phyloP scores from a whole-genome alignment of 2,888 invertebrate species.

The Griposia aprilina region DNA sequence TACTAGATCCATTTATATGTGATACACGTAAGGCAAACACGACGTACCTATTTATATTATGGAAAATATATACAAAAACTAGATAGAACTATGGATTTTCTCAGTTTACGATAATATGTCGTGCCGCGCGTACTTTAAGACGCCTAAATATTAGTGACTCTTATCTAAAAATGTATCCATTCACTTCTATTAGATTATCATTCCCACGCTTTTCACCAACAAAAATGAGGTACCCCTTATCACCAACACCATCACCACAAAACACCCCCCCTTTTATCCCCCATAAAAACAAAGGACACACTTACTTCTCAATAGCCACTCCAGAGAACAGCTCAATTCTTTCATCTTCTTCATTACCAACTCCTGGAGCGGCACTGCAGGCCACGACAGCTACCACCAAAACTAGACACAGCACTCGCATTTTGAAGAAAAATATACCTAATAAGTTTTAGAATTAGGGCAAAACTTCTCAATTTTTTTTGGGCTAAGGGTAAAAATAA shows the following conservation, averaged over 20 bases:
- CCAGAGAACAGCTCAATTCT: slow-evolving; percentile 85
- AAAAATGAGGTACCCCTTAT: no score
- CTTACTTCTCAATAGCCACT: slow-evolving; percentile 87
- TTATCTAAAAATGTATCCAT: no score
- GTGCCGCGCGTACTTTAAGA: no score
- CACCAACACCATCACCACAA: background rate
- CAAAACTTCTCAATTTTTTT: background rate
- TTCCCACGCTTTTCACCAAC: no score
- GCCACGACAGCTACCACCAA: slow-evolving; percentile 78
- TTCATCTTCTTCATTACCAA: slow-evolving; percentile 76
- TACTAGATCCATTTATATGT: no score
- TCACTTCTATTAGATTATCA: no score
- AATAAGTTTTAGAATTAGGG: background rate
- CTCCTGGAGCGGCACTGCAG: slow-evolving; percentile 83
- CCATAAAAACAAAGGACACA: slow-evolving; percentile 48
- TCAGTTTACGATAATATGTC: no score
- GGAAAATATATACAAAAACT: no score
- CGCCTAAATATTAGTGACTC: no score
- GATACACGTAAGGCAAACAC: no score
- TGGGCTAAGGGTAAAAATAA: background rate
- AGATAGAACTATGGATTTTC: no score
- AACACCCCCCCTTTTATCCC: background rate
- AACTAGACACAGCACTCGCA: slow-evolving; percentile 81
- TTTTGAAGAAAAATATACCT: slow-evolving; percentile 40
- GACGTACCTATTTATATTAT: no score